Percentiles rank a stretch among this genome's conserved stretches.
These are phyloP conservation scores for Diplolepis rosae DNA, from an alignment of 2,888 invertebrate genomes.

Conservation along the genomic window DNA sequence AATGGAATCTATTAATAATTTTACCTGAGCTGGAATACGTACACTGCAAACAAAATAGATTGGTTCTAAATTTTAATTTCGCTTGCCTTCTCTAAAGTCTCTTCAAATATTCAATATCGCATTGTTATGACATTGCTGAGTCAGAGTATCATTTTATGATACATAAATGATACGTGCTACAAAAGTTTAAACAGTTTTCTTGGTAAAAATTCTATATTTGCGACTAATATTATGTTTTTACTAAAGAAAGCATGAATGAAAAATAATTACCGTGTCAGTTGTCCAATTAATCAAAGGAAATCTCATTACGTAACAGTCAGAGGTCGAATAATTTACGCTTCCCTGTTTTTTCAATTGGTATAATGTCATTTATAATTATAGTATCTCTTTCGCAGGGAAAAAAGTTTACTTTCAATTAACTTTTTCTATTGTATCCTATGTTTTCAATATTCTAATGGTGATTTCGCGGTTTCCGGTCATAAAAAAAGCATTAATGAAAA, in stretches of 20 bases:
- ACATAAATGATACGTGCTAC: too few species aligned
- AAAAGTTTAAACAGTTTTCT: too few species aligned
- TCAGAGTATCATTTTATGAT: too few species aligned
- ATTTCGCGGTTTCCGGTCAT: too few species aligned
- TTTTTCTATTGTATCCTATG: background rate
- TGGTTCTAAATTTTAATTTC: too few species aligned
- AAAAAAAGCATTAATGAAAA: background rate
- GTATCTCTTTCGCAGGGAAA: background rate
- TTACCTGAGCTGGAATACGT: too few species aligned
- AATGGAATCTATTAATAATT: background rate
- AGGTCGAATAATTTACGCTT: constrained; percentile 10
- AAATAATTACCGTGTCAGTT: background rate
- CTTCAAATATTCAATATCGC: too few species aligned
- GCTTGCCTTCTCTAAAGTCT: too few species aligned
- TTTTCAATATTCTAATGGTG: background rate
- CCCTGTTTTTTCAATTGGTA: constrained; percentile 8
- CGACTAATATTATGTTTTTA: too few species aligned
- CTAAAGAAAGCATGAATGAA: background rate
- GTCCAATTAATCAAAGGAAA: background rate
- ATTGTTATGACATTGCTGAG: too few species aligned
- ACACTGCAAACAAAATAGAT: too few species aligned
- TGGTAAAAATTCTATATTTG: too few species aligned
- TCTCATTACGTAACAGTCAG: constrained; percentile 4
- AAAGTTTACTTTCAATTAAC: background rate
- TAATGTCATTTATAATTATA: constrained; percentile 10